Conservation (phyloP, 2,888 invertebrate genomes). For the Epirrita christyi region DNA sequence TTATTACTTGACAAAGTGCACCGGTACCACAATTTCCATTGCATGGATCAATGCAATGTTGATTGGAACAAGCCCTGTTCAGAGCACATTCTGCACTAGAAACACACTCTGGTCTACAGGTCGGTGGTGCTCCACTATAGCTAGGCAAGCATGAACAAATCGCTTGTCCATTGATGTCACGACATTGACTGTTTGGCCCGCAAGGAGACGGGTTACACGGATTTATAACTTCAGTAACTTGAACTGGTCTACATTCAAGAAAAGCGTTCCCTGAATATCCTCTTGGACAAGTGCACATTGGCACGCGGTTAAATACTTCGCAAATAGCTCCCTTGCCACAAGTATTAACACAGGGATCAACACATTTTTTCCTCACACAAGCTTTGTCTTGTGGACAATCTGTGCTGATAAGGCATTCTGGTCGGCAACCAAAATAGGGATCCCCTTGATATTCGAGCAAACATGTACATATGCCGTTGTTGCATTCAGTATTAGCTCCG, state of each 20-base stretch:
- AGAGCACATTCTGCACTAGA: constrained; percentile 88
- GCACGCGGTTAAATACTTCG: constrained; percentile 86
- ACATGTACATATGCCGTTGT: constrained; percentile 89
- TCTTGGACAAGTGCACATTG: constrained; percentile 84
- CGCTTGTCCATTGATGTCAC: constrained; percentile 87
- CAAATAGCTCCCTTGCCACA: constrained; percentile 91
- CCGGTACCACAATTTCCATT: constrained; percentile 89
- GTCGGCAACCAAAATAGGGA: constrained; percentile 91
- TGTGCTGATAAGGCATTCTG: constrained; percentile 90
- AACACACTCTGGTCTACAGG: constrained; percentile 89
- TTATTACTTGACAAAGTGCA: constrained; percentile 89
- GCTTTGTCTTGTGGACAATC: constrained; percentile 90
- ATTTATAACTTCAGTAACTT: constrained; percentile 67
- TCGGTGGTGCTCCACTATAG: constrained; percentile 89
- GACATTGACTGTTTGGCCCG: constrained; percentile 89
- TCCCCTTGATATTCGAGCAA: constrained; percentile 90
- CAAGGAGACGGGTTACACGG: constrained; percentile 90
- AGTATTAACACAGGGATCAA: constrained; percentile 90
- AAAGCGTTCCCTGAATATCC: constrained; percentile 90
- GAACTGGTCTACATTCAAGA: constrained; percentile 83
- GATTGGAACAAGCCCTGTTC: constrained; percentile 88
- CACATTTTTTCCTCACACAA: constrained; percentile 89
- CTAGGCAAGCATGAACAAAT: constrained; percentile 88
- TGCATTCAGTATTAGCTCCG: constrained; percentile 89
- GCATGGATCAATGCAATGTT: constrained; percentile 90